Evolutionary conservation across 2,113 vertebrate species (phyloP).

Genomic region (Asarcornis scutulata): DNA sequence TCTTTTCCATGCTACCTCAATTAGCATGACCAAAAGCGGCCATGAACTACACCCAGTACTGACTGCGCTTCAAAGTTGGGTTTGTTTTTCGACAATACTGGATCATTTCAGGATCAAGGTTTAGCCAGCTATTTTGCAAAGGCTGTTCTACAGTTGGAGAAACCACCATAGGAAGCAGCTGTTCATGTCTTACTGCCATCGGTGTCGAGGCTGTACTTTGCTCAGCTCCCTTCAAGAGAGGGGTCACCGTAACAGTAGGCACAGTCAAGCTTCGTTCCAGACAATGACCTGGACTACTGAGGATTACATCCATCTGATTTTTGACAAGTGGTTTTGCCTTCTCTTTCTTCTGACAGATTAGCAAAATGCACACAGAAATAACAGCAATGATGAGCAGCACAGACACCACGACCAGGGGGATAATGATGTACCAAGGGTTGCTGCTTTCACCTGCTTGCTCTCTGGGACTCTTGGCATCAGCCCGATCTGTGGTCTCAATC

Average conservation of each 20-base stretch:
- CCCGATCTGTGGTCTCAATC: constrained; percentile 64
- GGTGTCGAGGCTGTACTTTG: constrained; percentile 50
- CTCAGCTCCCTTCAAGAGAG: constrained; percentile 70
- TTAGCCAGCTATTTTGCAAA: constrained; percentile 77
- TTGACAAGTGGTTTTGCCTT: constrained; percentile 70
- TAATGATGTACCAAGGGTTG: constrained; percentile 77
- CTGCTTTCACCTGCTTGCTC: constrained; percentile 71
- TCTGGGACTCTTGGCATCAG: constrained; percentile 67
- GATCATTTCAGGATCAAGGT: constrained; percentile 76
- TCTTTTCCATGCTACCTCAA: neutral
- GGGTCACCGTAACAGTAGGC: constrained; percentile 86
- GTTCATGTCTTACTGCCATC: constrained; percentile 18
- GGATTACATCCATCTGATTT: constrained; percentile 7
- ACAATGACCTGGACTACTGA: constrained; percentile 40
- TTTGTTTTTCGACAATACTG: constrained; percentile 81
- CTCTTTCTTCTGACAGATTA: constrained; percentile 73
- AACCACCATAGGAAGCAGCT: constrained; percentile 5
- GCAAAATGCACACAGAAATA: constrained; percentile 74
- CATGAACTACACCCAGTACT: constrained; percentile 89
- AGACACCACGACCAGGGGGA: constrained; percentile 75
- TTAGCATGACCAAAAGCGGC: neutral
- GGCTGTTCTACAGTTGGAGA: constrained; percentile 42
- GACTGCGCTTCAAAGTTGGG: constrained; percentile 82
- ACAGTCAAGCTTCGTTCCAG: constrained; percentile 76
- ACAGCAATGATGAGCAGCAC: constrained; percentile 79